Evolutionary conservation across 2,113 vertebrate genomes (phyloP).

Genomic region (Ictalurus furcatus): DNA sequence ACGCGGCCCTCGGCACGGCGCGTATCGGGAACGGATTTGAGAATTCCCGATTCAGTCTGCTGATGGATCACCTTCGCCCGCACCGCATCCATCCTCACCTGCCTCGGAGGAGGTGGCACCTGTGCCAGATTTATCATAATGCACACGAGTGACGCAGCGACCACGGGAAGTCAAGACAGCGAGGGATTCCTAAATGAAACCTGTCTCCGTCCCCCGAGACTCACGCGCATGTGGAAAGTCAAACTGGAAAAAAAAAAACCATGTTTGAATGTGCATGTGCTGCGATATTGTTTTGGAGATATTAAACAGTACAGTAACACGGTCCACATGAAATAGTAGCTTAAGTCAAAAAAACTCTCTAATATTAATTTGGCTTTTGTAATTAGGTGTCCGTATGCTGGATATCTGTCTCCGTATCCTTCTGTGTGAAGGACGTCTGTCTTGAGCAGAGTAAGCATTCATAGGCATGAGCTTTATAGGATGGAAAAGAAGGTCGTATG

Average conservation of each 20-base stretch:
- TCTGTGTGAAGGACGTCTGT: slow-evolving; percentile 47
- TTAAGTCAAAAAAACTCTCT: background rate
- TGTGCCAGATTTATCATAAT: slow-evolving; percentile 89
- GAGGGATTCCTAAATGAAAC: slow-evolving; percentile 58
- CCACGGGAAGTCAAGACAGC: slow-evolving; percentile 31
- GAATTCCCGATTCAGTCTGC: slow-evolving; percentile 84
- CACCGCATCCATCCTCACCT: slow-evolving; percentile 88
- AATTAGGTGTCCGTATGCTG: background rate
- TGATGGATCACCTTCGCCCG: slow-evolving; percentile 88
- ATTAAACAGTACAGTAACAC: background rate
- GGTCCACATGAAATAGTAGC: background rate
- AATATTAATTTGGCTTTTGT: background rate
- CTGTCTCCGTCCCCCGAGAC: background rate
- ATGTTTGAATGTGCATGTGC: background rate
- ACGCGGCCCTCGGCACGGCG: slow-evolving; percentile 83
- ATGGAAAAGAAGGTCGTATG: slow-evolving; percentile 41
- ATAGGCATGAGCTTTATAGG: slow-evolving; percentile 34
- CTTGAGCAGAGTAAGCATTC: background rate
- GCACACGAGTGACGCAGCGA: slow-evolving; percentile 66
- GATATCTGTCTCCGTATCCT: background rate
- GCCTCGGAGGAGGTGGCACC: slow-evolving; percentile 81
- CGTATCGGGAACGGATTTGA: slow-evolving; percentile 92
- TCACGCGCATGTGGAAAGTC: slow-evolving; percentile 21
- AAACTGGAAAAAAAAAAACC: background rate
- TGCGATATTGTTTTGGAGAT: background rate